A percentile compares a stretch with the other conserved stretches of the same genome.
Conservation (phyloP, 92 coral and sea anemone genomes). For the Hydrozoanthus gracilis region DNA sequence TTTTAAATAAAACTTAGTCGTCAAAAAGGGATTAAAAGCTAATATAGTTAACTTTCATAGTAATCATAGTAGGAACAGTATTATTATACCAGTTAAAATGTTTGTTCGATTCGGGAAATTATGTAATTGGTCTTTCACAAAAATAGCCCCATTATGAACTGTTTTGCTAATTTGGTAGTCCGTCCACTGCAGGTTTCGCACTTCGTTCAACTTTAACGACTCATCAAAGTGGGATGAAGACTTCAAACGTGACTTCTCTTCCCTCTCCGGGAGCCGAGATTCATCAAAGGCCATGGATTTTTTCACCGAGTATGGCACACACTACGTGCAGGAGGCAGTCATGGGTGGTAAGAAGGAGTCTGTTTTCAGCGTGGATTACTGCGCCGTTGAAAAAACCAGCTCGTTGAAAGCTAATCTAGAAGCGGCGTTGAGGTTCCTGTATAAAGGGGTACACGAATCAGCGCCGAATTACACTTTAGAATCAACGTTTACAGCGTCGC, state of each 20-base stretch:
- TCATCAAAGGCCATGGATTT: conserved; percentile 23
- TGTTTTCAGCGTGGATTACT: conserved; percentile 26
- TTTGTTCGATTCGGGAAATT: no score
- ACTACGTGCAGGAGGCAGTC: conserved; percentile 2
- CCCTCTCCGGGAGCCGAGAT: background rate
- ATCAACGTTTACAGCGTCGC: background rate
- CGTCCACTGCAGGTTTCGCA: conserved; percentile 6
- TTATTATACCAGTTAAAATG: no score
- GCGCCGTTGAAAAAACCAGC: conserved; percentile 9
- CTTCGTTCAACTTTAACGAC: background rate
- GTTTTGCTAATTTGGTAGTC: no score
- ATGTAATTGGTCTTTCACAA: no score
- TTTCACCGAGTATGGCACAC: conserved; percentile 32
- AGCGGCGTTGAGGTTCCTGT: conserved; percentile 8
- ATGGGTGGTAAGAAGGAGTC: conserved; percentile 40
- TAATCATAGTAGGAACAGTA: no score
- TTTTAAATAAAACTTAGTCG: no score
- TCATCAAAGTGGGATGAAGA: conserved; percentile 14
- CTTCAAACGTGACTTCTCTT: conserved; percentile 8
- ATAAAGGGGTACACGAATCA: conserved; percentile 4
- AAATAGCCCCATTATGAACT: no score
- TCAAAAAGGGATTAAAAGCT: no score
- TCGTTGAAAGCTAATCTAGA: background rate
- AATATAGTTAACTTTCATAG: no score
- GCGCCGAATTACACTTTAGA: background rate